These are phyloP conservation scores for Crotalus horridus DNA, from an alignment of 2,113 vertebrate species.

Conservation along the genomic window DNA sequence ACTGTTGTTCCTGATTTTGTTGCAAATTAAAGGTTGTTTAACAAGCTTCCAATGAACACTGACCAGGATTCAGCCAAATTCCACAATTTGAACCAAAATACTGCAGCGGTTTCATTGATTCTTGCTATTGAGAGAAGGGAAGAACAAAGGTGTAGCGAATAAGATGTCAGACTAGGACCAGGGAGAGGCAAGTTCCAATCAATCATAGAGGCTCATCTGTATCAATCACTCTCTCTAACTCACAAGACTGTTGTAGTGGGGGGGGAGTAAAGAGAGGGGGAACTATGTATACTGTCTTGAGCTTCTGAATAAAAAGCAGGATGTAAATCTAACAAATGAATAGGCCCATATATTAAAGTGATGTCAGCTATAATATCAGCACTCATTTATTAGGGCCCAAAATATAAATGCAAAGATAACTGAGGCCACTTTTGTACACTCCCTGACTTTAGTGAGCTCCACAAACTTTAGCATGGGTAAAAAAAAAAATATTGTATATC, in stretches of 20 bases:
- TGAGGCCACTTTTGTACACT: too few species aligned
- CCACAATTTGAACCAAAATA: conserved; percentile 5
- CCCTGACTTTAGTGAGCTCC: neutral
- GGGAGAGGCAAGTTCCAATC: neutral
- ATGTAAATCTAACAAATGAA: neutral
- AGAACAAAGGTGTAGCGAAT: neutral
- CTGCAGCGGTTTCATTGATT: neutral
- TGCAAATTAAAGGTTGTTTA: conserved; percentile 2
- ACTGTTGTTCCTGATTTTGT: neutral
- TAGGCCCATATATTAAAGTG: neutral
- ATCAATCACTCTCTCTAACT: neutral
- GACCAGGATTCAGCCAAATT: neutral
- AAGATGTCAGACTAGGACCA: neutral
- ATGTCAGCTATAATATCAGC: neutral
- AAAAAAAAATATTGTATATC: neutral
- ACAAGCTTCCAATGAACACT: neutral
- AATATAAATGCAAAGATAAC: neutral
- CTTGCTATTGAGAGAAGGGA: neutral
- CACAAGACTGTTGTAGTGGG: neutral
- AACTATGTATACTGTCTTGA: neutral
- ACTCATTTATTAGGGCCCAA: neutral
- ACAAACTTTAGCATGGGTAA: neutral
- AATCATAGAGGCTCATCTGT: neutral
- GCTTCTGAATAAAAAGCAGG: neutral
- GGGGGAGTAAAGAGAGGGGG: neutral